Evolutionary conservation across 2,888 invertebrate species (phyloP).

Genomic region (Epinotia nisella): DNA sequence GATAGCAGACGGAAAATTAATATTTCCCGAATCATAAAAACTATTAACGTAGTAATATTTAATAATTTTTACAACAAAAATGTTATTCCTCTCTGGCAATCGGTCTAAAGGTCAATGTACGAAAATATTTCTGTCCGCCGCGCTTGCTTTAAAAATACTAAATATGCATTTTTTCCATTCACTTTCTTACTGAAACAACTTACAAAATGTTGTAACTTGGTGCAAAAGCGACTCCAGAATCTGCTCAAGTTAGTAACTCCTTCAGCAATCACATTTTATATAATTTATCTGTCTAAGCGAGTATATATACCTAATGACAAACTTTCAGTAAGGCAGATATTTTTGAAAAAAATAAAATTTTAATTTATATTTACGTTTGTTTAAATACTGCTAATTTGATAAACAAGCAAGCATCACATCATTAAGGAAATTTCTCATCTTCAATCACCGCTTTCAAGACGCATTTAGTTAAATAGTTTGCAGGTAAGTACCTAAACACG

Average conservation of each 20-base stretch:
- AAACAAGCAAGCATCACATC: neutral
- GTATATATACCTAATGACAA: neutral
- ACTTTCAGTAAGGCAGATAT: neutral
- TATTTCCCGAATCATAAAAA: no score
- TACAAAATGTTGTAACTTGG: neutral
- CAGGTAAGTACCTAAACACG: neutral
- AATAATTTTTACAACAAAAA: no score
- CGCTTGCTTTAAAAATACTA: no score
- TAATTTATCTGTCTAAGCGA: no score
- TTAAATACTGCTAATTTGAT: conserved; percentile 32
- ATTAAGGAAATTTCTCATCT: neutral
- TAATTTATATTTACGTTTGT: neutral
- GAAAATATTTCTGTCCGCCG: no score
- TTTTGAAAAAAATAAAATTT: neutral
- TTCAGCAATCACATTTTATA: neutral
- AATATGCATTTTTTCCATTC: no score
- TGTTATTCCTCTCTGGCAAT: no score
- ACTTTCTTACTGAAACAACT: neutral
- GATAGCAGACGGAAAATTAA: no score
- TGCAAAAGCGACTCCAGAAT: neutral
- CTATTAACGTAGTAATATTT: no score
- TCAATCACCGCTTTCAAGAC: neutral
- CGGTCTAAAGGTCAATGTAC: no score
- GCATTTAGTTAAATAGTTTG: neutral
- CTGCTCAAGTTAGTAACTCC: neutral